These are phyloP conservation scores for Cotesia typhae DNA, from an alignment of 1,140 invertebrate genomes.

Conservation along the genomic window DNA sequence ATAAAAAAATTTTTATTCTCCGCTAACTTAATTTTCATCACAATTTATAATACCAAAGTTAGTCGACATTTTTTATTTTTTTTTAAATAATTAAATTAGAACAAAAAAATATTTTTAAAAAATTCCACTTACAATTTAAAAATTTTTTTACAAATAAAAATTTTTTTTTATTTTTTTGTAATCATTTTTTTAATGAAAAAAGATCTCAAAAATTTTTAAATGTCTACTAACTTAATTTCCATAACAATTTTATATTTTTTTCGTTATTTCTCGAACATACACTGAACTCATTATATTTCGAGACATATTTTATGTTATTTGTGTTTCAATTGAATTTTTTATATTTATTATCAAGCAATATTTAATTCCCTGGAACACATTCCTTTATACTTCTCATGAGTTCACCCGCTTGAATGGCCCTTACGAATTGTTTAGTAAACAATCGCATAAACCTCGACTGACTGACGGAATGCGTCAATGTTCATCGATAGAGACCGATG, in stretches of 20 bases:
- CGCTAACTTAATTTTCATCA: too few relatives aligned
- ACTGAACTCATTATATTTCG: neutral
- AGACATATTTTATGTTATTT: neutral
- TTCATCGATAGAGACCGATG: slow-evolving; percentile 14
- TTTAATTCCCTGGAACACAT: slow-evolving; percentile 24
- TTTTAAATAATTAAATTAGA: too few relatives aligned
- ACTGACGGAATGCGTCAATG: slow-evolving; percentile 3
- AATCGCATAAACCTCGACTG: slow-evolving; percentile 11
- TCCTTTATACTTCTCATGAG: slow-evolving; percentile 9
- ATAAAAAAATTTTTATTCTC: too few relatives aligned
- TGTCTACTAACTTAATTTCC: too few relatives aligned
- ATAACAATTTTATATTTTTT: neutral
- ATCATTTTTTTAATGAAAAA: too few relatives aligned
- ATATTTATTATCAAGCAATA: neutral
- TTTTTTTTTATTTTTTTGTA: too few relatives aligned
- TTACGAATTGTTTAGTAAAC: slow-evolving; percentile 30
- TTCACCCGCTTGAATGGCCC: slow-evolving; percentile 15
- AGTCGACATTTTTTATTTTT: too few relatives aligned
- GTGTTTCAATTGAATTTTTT: neutral
- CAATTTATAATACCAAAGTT: too few relatives aligned
- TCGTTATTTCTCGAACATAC: neutral
- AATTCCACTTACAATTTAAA: too few relatives aligned
- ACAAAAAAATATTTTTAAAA: too few relatives aligned
- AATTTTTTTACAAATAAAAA: too few relatives aligned
- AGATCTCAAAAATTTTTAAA: too few relatives aligned